Conservation (phyloP, 2,888 invertebrate genomes). For the Hypena proboscidalis region DNA sequence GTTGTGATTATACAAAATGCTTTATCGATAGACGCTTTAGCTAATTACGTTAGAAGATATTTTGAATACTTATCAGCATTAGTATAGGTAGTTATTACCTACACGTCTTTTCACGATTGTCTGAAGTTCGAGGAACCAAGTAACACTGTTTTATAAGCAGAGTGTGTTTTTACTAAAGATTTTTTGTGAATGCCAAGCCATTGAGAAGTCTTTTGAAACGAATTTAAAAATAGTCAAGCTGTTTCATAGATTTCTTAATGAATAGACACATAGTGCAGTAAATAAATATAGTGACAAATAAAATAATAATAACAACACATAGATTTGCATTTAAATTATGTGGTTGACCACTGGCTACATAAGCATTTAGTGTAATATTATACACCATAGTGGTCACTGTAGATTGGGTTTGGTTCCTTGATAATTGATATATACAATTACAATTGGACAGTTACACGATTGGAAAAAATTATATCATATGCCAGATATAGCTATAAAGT, state of each 20-base stretch:
- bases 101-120: conserved; percentile 63
- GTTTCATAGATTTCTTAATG: conserved; percentile 50
- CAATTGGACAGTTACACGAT: conserved; percentile 30
- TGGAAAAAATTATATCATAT: conserved; percentile 42
- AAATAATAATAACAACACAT: conserved; percentile 45
- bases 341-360: conserved; percentile 38
- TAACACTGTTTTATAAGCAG: conserved; percentile 63
- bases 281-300: conserved; percentile 46
- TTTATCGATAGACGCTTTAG: conserved; percentile 83
- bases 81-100: conserved; percentile 56
- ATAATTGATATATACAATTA: conserved; percentile 24
- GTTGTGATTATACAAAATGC: conserved; percentile 83
- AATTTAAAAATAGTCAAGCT: conserved; percentile 33
- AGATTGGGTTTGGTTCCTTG: conserved; percentile 44
- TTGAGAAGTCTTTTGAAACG: conserved; percentile 50
- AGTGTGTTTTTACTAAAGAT: conserved; percentile 59
- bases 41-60: conserved; percentile 74
- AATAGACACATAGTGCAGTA: conserved; percentile 39
- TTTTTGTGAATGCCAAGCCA: conserved; percentile 55
- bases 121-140: conserved; percentile 66
- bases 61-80: conserved; percentile 76
- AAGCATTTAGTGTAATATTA: conserved; percentile 40
- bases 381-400: conserved; percentile 40
- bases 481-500: conserved; percentile 43
- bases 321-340: conserved; percentile 47